Conservation (phyloP, 2,888 invertebrate genomes). For the Acleris holmiana region DNA sequence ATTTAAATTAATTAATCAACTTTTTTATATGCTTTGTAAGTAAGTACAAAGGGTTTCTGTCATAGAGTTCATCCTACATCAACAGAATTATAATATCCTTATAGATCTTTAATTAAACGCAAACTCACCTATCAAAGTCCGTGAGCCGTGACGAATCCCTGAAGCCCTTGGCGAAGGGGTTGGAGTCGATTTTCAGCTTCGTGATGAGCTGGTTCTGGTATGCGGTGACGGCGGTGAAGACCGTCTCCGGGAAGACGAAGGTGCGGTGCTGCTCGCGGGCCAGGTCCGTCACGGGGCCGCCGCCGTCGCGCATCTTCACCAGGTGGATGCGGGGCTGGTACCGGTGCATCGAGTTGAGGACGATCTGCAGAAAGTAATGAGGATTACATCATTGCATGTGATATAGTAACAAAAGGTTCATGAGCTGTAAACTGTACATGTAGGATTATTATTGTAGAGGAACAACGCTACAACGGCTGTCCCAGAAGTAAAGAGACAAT, state of each 20-base stretch:
- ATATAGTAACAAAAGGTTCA: no score
- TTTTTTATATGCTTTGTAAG: no score
- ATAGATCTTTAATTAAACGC: background rate
- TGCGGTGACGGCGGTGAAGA: slow-evolving; percentile 99
- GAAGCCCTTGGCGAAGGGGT: slow-evolving; percentile 99
- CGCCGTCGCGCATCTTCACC: slow-evolving; percentile 87
- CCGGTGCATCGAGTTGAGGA: slow-evolving; percentile 99
- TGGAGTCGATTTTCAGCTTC: slow-evolving; percentile 98
- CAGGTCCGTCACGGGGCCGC: slow-evolving; percentile 92
- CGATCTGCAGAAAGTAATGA: slow-evolving; percentile 89
- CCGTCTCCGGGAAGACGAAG: slow-evolving; percentile 98
- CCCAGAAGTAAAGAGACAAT: no score
- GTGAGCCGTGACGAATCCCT: slow-evolving; percentile 97
- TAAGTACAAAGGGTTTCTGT: no score
- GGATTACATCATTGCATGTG: background rate
- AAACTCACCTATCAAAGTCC: slow-evolving; percentile 92
- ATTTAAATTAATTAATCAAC: no score
- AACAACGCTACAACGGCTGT: no score
- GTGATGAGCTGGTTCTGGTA: slow-evolving; percentile 99
- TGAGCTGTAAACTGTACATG: no score
- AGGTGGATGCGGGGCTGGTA: slow-evolving; percentile 99
- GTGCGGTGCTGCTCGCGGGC: slow-evolving; percentile 96
- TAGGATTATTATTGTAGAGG: no score
- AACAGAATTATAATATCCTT: background rate
- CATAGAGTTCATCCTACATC: no score